Percentiles rank a stretch among this genome's conserved stretches.
phyloP scores from a whole-genome alignment of 2,888 invertebrate genomes.

The Hartigia nigra region DNA sequence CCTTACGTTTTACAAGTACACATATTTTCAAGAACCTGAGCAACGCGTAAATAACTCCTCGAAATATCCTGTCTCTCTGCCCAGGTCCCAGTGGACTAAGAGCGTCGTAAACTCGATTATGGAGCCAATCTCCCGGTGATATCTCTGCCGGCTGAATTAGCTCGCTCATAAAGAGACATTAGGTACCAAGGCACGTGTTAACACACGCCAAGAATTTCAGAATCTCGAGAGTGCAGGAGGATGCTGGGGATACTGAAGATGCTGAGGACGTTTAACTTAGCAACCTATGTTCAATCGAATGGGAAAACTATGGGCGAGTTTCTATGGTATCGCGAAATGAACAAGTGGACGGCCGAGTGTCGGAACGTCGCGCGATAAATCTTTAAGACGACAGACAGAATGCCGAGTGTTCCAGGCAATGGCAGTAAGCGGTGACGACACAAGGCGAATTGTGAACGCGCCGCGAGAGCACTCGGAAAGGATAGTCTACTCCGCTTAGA shows the following conservation, averaged over 20 bases:
- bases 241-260: not conserved
- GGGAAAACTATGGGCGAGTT: not conserved
- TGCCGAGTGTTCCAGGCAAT: not conserved
- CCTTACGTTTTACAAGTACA: not conserved
- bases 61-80: not conserved
- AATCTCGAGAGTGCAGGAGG: not conserved
- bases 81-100: conserved; percentile 12
- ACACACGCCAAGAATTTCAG: conserved; percentile 41
- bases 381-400: not conserved
- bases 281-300: not conserved
- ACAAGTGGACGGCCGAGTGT: not conserved
- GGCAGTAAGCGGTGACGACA: not conserved
- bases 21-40: not conserved
- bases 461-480: not conserved
- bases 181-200: conserved; percentile 44
- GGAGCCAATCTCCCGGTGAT: conserved; percentile 39
- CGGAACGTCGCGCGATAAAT: not conserved
- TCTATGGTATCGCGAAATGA: not conserved
- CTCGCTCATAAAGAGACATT: conserved; percentile 40
- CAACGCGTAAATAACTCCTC: not conserved
- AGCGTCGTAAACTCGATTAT: conserved; percentile 47
- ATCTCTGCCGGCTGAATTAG: conserved; percentile 45
- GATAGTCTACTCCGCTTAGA: not conserved
- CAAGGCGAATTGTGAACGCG: not conserved
- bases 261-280: not conserved